Conservation (phyloP, 2,888 invertebrate genomes). For the Campopleginae sp. region DNA sequence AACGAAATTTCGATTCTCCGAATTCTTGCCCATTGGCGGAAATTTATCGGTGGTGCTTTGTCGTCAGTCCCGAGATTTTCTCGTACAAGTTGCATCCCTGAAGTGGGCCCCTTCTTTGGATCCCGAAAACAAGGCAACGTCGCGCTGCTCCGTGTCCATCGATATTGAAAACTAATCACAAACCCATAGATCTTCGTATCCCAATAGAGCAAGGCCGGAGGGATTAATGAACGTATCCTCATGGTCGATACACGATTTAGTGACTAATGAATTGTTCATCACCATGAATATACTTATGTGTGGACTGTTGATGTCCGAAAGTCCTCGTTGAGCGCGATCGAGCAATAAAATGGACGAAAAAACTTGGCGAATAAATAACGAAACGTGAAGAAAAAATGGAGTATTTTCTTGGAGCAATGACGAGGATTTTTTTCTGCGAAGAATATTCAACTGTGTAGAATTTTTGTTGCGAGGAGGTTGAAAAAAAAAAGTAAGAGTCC, state of each 20-base stretch:
- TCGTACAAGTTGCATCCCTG: too few species aligned
- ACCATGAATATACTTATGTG: neutral
- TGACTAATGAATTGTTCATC: neutral
- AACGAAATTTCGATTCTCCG: too few species aligned
- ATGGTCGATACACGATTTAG: neutral
- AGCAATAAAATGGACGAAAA: neutral
- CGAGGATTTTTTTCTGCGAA: neutral
- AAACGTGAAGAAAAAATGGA: neutral
- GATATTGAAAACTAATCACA: neutral
- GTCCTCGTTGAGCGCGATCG: neutral
- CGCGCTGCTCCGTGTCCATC: too few species aligned
- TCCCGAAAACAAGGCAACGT: too few species aligned
- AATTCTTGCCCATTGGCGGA: too few species aligned
- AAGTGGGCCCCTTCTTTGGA: too few species aligned
- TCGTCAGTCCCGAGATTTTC: too few species aligned
- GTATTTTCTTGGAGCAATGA: neutral
- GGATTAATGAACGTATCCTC: neutral
- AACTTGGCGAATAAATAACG: neutral
- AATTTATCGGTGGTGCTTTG: too few species aligned
- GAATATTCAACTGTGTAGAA: neutral
- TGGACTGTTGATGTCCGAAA: conserved; percentile 2
- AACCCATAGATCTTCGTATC: neutral
- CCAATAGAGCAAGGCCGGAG: neutral
- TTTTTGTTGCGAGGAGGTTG: neutral
- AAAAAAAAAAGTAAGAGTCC: neutral